Evolutionary conservation across 2,888 invertebrate genomes (phyloP).

Genomic region (Eretmocerus hayati): DNA sequence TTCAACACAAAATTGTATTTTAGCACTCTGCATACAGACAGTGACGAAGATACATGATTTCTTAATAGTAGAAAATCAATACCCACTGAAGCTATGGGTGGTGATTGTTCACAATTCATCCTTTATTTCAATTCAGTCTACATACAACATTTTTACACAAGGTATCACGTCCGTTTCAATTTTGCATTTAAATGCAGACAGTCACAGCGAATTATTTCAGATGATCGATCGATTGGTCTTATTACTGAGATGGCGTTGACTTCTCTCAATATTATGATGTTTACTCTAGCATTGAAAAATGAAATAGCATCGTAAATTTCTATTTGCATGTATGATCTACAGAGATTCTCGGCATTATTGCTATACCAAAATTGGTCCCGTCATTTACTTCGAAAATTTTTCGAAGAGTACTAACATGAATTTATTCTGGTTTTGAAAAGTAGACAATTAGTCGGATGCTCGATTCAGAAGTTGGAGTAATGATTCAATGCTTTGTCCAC

Average conservation of each 20-base stretch:
- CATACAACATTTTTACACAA: neutral
- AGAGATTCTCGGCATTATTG: too few relatives aligned
- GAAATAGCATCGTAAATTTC: too few relatives aligned
- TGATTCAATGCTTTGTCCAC: too few relatives aligned
- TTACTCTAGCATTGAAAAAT: slow-evolving; percentile 3
- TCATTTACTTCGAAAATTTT: neutral
- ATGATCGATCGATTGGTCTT: slow-evolving; percentile 16
- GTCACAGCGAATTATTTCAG: too few relatives aligned
- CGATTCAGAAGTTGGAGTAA: neutral
- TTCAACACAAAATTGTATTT: slow-evolving; percentile 10
- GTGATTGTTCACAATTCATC: slow-evolving; percentile 7
- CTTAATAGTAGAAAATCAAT: slow-evolving; percentile 4
- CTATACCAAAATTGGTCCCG: slow-evolving; percentile 21
- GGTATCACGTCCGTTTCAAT: too few relatives aligned
- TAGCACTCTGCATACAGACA: slow-evolving; percentile 5
- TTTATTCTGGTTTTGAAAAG: neutral
- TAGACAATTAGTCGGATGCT: neutral
- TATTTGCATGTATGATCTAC: too few relatives aligned
- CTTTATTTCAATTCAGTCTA: slow-evolving; percentile 13
- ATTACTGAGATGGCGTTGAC: neutral
- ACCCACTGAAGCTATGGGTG: slow-evolving; percentile 14
- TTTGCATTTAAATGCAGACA: too few relatives aligned
- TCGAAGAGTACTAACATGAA: neutral
- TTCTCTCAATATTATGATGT: slow-evolving; percentile 3
- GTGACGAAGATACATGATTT: slow-evolving; percentile 6